Percentiles rank a stretch among this genome's conserved stretches.
Conservation (phyloP, 2,797 vertebrate genomes). For the Carapus acus region DNA sequence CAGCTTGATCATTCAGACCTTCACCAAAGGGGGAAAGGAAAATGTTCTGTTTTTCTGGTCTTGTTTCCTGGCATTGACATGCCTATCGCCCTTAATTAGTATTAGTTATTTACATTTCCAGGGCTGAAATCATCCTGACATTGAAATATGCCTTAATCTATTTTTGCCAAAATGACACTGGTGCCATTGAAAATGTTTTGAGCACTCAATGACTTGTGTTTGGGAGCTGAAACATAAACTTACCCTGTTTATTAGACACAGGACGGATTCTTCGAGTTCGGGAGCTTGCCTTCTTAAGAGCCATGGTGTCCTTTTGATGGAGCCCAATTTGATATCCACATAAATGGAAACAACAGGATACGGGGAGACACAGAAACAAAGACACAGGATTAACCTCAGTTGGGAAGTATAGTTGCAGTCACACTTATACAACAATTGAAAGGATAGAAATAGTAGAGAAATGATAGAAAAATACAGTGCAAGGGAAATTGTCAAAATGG, state of each 20-base stretch:
- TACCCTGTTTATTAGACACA: slow-evolving; percentile 85
- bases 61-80: neutral
- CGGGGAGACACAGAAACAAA: neutral
- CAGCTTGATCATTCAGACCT: slow-evolving; percentile 71
- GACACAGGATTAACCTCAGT: too few species aligned
- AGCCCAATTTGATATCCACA: slow-evolving; percentile 5
- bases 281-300: slow-evolving; percentile 84
- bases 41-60: neutral
- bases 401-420: too few species aligned
- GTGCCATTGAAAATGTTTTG: neutral
- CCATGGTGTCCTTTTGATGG: slow-evolving; percentile 82
- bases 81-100: neutral
- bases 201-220: slow-evolving; percentile 2
- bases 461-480: too few species aligned
- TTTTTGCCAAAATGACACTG: neutral
- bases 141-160: too few species aligned
- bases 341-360: neutral
- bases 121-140: neutral
- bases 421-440: too few species aligned
- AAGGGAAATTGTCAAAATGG: too few species aligned
- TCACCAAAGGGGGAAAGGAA: neutral
- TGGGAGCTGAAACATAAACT: slow-evolving; percentile 39
- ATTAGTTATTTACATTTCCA: neutral
- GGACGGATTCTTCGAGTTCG: slow-evolving; percentile 87
- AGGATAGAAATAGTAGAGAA: too few species aligned